Evolutionary conservation across 1,140 invertebrate species (phyloP).

Genomic region (Heliconius himera): DNA sequence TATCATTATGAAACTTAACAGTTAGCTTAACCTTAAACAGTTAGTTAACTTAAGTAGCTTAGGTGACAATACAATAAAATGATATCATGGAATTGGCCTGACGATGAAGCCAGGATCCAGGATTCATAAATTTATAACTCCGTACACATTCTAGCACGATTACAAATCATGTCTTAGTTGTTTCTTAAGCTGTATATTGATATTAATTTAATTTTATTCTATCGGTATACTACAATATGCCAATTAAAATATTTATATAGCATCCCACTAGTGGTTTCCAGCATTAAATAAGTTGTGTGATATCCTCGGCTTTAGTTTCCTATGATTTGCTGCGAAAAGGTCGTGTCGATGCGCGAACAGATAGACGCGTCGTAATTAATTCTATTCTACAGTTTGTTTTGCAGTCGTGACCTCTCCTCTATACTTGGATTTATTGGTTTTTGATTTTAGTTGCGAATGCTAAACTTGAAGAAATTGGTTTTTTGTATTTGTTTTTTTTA

Average conservation of each 20-base stretch:
- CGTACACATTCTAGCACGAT: no score
- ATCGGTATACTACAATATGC: not conserved
- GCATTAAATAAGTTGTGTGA: conserved; percentile 34
- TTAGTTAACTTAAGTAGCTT: no score
- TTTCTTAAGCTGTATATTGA: no score
- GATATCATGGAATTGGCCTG: no score
- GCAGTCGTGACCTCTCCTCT: conserved; percentile 43
- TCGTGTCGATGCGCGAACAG: conserved; percentile 50
- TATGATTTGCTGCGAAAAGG: conserved; percentile 39
- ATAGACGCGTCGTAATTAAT: conserved; percentile 48
- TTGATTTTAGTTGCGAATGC: conserved; percentile 1
- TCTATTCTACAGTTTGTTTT: conserved; percentile 47
- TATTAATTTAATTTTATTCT: no score
- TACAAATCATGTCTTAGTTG: no score
- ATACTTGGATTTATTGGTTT: conserved; percentile 35
- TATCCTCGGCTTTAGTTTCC: conserved; percentile 35
- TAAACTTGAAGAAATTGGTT: not conserved
- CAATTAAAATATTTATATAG: conserved; percentile 4
- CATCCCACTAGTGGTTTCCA: not conserved
- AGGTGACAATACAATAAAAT: no score
- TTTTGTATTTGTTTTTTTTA: not conserved
- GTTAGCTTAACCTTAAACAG: no score
- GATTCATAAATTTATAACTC: no score
- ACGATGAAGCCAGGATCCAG: no score
- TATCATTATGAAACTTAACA: no score